phyloP scores from a whole-genome alignment of 1,140 invertebrate species.

The Pristionchus pacificus region DNA sequence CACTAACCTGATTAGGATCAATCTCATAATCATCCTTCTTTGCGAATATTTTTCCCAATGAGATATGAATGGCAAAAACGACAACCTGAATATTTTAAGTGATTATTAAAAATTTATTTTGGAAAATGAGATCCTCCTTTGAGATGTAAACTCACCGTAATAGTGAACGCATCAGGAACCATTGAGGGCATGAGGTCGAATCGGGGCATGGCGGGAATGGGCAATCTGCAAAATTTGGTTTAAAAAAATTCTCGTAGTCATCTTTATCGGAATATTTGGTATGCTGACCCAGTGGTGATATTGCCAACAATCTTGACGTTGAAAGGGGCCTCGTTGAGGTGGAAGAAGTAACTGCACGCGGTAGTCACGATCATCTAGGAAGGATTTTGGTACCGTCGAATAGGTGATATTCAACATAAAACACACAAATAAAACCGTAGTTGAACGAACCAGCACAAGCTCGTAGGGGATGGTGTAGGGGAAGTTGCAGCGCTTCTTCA shows the following conservation, averaged over 20 bases:
- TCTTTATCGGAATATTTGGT: not conserved
- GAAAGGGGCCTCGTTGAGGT: constrained; percentile 42
- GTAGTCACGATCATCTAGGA: constrained; percentile 32
- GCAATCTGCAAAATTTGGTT: constrained; percentile 45
- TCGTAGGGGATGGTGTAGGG: constrained; percentile 49
- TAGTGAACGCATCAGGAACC: constrained; percentile 58
- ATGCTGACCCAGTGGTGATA: constrained; percentile 47
- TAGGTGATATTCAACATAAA: no score
- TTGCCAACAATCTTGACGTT: constrained; percentile 45
- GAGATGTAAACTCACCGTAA: constrained; percentile 45
- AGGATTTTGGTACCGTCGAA: no score
- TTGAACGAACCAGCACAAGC: constrained; percentile 42
- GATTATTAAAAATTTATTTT: not conserved
- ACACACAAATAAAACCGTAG: no score
- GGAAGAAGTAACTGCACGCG: constrained; percentile 39
- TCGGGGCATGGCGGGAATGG: constrained; percentile 51
- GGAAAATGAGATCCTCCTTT: not conserved
- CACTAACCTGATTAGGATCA: constrained; percentile 58
- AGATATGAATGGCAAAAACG: constrained; percentile 61
- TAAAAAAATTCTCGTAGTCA: no score
- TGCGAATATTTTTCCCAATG: constrained; percentile 62
- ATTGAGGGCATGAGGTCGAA: constrained; percentile 51
- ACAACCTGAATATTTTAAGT: constrained; percentile 57
- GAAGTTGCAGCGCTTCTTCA: constrained; percentile 40
- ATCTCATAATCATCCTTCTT: constrained; percentile 61